These are phyloP conservation scores for Leptinotarsa juncta DNA, from an alignment of 2,888 invertebrate species.

Conservation along the genomic window DNA sequence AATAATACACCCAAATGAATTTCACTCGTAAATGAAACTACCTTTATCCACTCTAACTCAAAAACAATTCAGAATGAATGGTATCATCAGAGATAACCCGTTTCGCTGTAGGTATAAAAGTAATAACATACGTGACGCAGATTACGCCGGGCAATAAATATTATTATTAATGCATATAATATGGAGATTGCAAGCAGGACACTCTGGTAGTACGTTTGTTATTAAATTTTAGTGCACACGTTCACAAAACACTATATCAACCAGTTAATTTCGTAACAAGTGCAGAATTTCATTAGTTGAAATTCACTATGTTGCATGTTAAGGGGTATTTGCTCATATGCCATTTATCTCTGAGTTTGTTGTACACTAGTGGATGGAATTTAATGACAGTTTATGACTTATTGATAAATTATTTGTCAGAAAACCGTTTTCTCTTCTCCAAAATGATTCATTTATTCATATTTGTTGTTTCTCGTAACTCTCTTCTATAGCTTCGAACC, in stretches of 20 bases:
- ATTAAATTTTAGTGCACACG: conserved; percentile 37
- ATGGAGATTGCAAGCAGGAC: conserved; percentile 37
- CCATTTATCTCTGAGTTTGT: conserved; percentile 14
- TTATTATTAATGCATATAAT: conserved; percentile 55
- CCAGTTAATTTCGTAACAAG: conserved; percentile 39
- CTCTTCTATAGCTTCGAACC: too few relatives aligned
- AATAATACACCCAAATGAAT: not conserved
- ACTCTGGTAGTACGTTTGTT: conserved; percentile 34
- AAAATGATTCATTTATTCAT: too few relatives aligned
- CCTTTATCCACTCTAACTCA: not conserved
- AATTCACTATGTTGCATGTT: conserved; percentile 32
- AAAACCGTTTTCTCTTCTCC: too few relatives aligned
- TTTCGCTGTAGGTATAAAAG: conserved; percentile 36
- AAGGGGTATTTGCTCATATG: conserved; percentile 24
- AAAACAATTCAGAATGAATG: conserved; percentile 34
- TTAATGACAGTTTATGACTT: not conserved
- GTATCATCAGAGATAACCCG: conserved; percentile 45
- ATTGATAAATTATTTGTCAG: not conserved
- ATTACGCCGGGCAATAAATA: conserved; percentile 59
- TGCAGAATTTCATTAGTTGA: conserved; percentile 39
- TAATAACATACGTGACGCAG: conserved; percentile 55
- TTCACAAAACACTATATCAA: conserved; percentile 35
- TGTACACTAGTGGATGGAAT: not conserved
- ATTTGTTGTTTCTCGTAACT: too few relatives aligned
- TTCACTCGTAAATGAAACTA: not conserved